Conservation (phyloP, 2,797 vertebrate genomes). For the Crotalus adamanteus region DNA sequence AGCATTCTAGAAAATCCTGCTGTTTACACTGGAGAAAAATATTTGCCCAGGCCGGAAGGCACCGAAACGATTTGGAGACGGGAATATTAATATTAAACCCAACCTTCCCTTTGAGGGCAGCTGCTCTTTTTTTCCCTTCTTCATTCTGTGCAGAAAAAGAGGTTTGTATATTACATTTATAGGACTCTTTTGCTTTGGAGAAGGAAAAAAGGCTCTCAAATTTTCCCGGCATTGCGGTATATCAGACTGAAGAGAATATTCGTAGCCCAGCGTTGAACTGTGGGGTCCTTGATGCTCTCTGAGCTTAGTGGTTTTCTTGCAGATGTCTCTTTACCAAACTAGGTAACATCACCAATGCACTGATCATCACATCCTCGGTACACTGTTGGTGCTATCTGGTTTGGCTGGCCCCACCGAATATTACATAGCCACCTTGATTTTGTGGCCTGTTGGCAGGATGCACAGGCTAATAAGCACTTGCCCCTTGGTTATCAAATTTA, state of each 20-base stretch:
- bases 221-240: not conserved
- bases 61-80: not conserved
- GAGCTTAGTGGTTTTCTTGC: not conserved
- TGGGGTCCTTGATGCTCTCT: not conserved
- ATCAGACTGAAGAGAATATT: not conserved
- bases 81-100: not conserved
- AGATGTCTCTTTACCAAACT: not conserved
- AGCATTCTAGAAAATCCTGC: not conserved
- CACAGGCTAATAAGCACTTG: not conserved
- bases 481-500: not conserved
- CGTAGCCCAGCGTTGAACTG: not conserved
- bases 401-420: too few species aligned
- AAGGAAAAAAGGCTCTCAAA: not conserved
- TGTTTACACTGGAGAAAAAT: not conserved
- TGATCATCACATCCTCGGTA: not conserved
- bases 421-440: not conserved
- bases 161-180: not conserved
- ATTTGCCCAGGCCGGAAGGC: rapidly evolving
- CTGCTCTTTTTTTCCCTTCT: not conserved
- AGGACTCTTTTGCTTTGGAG: not conserved
- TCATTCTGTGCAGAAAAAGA: not conserved
- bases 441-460: not conserved
- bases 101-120: not conserved
- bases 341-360: not conserved
- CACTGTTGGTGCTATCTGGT: not conserved